Evolutionary conservation across 2,888 invertebrate species (phyloP).

Genomic region (Arctia plantaginis): DNA sequence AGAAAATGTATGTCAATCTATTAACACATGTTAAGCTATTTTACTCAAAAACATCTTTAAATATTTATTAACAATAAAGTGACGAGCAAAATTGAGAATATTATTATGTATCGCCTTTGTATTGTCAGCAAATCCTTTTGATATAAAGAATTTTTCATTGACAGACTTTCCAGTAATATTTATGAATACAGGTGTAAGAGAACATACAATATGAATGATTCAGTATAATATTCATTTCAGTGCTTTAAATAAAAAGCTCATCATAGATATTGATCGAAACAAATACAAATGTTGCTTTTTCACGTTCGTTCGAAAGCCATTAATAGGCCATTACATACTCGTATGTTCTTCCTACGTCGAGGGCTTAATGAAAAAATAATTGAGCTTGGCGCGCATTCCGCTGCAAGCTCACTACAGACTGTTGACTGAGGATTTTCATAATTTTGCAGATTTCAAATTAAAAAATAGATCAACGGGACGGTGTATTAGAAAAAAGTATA

Average conservation of each 20-base stretch:
- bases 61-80: background rate
- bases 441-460: background rate
- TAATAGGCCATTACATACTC: conserved; percentile 41
- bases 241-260: background rate
- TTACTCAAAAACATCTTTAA: background rate
- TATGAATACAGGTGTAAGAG: background rate
- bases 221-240: background rate
- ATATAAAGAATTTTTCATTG: background rate
- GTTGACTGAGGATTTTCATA: background rate
- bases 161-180: background rate
- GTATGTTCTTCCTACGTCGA: conserved; percentile 14
- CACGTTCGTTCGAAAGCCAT: conserved; percentile 29
- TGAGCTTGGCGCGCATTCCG: conserved; percentile 25
- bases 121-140: background rate
- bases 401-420: background rate
- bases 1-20: background rate
- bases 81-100: background rate
- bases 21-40: background rate
- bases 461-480: background rate
- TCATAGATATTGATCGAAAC: conserved; percentile 11
- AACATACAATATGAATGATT: background rate
- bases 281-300: conserved; percentile 10
- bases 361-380: conserved; percentile 45
- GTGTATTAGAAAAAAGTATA: background rate
- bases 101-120: background rate